These are phyloP conservation scores for Zaprionus vittiger DNA, from an alignment of 1,140 invertebrate species.

Conservation along the genomic window DNA sequence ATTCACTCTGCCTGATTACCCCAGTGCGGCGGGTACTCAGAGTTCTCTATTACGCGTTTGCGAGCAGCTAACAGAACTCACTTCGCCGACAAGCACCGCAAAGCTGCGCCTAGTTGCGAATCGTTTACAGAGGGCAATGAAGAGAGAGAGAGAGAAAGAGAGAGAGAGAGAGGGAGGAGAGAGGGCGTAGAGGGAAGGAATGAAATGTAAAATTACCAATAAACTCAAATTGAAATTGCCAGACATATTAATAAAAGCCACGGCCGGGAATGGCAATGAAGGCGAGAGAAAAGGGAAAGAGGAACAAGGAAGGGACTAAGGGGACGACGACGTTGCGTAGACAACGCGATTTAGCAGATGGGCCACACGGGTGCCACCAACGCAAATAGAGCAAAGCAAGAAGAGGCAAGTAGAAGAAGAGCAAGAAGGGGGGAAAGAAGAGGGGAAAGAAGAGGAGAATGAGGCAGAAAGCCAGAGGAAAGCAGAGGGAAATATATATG, in stretches of 20 bases:
- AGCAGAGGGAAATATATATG: constrained; percentile 13
- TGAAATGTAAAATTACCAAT: constrained; percentile 80
- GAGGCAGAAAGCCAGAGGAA: constrained; percentile 7
- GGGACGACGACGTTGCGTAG: constrained; percentile 48
- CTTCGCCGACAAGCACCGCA: background rate
- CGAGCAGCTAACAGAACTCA: constrained; percentile 3
- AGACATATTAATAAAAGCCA: constrained; percentile 82
- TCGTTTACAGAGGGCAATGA: background rate
- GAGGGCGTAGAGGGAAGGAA: constrained; percentile 10
- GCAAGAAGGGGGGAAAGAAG: background rate
- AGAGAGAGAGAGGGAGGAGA: background rate
- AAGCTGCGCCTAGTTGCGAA: constrained; percentile 36
- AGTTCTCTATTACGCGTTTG: constrained; percentile 20
- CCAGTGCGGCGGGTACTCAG: background rate
- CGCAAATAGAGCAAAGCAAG: constrained; percentile 15
- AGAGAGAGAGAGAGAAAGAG: background rate
- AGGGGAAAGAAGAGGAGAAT: background rate
- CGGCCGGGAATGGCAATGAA: background rate
- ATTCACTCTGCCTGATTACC: constrained; percentile 10
- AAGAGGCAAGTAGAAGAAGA: constrained; percentile 19
- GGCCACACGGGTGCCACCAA: constrained; percentile 63
- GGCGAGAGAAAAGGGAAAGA: background rate
- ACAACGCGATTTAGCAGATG: constrained; percentile 54
- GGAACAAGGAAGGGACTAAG: background rate
- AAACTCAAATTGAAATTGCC: constrained; percentile 83